Percentiles rank a stretch among this genome's conserved stretches.
Conservation (phyloP, 2,888 invertebrate species). For the Autographa pulchrina region DNA sequence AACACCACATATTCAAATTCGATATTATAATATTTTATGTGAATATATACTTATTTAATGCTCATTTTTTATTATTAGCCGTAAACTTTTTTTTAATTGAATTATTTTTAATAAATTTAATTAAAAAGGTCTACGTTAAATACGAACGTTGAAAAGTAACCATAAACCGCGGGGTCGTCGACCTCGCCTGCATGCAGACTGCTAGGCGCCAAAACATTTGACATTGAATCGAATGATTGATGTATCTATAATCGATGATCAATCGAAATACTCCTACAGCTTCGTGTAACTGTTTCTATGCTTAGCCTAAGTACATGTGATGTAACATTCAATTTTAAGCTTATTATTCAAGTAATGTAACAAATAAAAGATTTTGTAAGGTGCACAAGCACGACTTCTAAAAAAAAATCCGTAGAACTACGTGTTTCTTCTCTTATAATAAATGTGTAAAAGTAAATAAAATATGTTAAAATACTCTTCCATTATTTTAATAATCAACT, state of each 20-base stretch:
- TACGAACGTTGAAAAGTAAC: conserved; percentile 41
- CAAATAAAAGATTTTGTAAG: neutral
- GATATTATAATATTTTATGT: no score
- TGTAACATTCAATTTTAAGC: conserved; percentile 35
- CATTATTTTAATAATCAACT: no score
- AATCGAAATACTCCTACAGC: conserved; percentile 54
- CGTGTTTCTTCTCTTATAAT: neutral
- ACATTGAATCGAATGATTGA: conserved; percentile 78
- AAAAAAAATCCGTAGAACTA: neutral
- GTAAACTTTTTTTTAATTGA: conserved; percentile 7
- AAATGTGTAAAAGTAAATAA: no score
- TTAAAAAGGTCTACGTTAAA: conserved; percentile 30
- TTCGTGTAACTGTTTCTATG: conserved; percentile 54
- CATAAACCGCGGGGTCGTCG: conserved; percentile 66
- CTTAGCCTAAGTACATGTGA: conserved; percentile 41
- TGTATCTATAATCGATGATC: conserved; percentile 71
- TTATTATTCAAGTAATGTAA: conserved; percentile 25
- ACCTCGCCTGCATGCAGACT: conserved; percentile 77
- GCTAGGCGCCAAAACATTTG: conserved; percentile 78
- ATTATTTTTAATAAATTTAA: conserved; percentile 29
- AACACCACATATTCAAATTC: no score
- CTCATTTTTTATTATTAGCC: neutral
- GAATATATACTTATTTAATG: no score
- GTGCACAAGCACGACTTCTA: neutral
- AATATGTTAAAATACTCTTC: no score